Conservation (phyloP, 2,113 vertebrate species). For the Platanista minor region DNA sequence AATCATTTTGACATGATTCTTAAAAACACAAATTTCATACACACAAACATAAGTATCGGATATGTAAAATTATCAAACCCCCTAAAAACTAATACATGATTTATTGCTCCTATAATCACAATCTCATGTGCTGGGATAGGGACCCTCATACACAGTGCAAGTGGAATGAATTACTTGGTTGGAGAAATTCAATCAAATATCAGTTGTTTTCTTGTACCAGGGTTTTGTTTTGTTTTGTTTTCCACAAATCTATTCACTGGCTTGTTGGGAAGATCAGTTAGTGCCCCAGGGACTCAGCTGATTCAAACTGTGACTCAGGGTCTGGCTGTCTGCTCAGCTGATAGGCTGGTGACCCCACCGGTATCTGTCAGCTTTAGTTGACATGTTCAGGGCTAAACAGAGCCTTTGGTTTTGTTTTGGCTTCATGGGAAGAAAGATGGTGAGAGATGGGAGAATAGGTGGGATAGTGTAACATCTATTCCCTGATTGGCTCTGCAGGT, state of each 20-base stretch:
- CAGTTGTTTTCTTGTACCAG: not conserved
- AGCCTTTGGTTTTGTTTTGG: not conserved
- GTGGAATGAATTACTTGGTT: not conserved
- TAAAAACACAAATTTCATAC: not conserved
- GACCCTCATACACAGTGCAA: not conserved
- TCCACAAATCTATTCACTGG: not conserved
- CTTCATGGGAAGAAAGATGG: not conserved
- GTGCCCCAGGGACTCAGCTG: not conserved
- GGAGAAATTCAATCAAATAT: not conserved
- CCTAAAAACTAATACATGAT: not conserved
- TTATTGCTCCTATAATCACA: not conserved
- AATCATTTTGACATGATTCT: not conserved
- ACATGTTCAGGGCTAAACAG: not conserved
- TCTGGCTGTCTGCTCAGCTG: not conserved
- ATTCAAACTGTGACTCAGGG: not conserved
- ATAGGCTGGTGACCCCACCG: not conserved
- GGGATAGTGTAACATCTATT: not conserved
- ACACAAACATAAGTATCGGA: not conserved
- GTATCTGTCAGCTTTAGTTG: not conserved
- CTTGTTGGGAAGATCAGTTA: not conserved
- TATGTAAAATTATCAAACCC: not conserved
- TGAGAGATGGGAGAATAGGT: not conserved
- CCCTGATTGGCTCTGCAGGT: not conserved
- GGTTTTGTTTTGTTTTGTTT: not conserved
- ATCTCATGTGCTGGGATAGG: not conserved